Evolutionary conservation across 2,888 invertebrate genomes (phyloP).

Genomic region (Apamea crenata): DNA sequence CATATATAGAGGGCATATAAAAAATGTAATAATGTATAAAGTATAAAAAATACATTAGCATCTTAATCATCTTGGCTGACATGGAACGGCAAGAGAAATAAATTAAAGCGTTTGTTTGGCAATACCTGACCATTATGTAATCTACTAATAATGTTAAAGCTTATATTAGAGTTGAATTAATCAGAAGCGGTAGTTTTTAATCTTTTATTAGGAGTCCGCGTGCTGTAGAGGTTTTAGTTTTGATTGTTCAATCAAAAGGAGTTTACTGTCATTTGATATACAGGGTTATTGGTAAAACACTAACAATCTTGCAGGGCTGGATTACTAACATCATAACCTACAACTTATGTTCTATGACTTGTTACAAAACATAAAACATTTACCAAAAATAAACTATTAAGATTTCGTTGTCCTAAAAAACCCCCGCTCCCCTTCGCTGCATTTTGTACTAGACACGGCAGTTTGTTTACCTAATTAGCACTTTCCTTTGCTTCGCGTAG

Average conservation of each 20-base stretch:
- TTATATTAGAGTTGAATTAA: conserved; percentile 51
- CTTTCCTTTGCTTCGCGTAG: too few relatives aligned
- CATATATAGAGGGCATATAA: conserved; percentile 53
- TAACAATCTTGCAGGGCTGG: too few relatives aligned
- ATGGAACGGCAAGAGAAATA: conserved; percentile 57
- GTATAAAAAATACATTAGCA: conserved; percentile 66
- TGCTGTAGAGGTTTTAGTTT: not conserved
- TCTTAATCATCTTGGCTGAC: conserved; percentile 64
- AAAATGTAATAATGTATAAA: conserved; percentile 68
- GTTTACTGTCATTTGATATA: not conserved
- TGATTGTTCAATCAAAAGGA: not conserved
- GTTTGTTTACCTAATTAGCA: too few relatives aligned
- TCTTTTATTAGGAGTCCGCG: conserved; percentile 40
- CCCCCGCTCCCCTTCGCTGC: too few relatives aligned
- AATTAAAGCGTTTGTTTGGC: conserved; percentile 62
- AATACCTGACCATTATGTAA: conserved; percentile 54
- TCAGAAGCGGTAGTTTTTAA: conserved; percentile 57
- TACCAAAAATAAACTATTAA: too few relatives aligned
- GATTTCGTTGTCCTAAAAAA: too few relatives aligned
- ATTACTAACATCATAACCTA: too few relatives aligned
- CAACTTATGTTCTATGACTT: too few relatives aligned
- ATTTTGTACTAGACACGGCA: too few relatives aligned
- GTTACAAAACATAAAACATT: too few relatives aligned
- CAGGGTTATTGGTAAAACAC: too few relatives aligned
- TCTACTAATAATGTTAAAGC: conserved; percentile 59